Evolutionary conservation across 2,797 vertebrate genomes (phyloP).

Genomic region (Falco novaeseelandiae): DNA sequence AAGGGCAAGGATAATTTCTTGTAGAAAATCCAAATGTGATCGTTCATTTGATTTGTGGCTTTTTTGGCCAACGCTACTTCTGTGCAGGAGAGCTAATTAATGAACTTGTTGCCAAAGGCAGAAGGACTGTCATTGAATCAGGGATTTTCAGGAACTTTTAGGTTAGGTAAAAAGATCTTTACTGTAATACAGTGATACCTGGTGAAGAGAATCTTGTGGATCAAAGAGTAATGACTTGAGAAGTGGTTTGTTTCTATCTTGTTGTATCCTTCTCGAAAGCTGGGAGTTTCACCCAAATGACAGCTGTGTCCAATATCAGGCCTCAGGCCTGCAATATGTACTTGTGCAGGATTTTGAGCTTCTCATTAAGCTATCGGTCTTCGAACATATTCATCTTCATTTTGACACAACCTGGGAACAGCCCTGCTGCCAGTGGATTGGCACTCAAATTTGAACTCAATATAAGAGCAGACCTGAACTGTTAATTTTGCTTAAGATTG

Average conservation of each 20-base stretch:
- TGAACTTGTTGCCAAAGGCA: background rate
- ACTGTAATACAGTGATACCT: background rate
- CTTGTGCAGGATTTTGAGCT: background rate
- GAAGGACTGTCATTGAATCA: background rate
- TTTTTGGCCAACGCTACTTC: background rate
- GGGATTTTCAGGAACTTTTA: background rate
- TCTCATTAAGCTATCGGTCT: background rate
- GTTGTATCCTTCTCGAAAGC: background rate
- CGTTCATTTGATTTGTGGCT: background rate
- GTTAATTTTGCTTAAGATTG: background rate
- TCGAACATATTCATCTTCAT: background rate
- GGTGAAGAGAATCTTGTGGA: background rate
- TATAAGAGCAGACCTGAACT: background rate
- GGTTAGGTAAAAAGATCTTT: background rate
- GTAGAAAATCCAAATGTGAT: background rate
- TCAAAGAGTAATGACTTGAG: background rate
- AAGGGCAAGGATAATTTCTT: background rate
- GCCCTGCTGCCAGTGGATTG: background rate
- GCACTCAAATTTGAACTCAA: background rate
- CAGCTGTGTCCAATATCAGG: background rate
- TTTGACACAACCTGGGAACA: background rate
- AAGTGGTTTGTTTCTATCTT: background rate
- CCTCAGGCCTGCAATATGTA: background rate
- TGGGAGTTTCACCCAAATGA: background rate
- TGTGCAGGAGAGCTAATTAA: background rate